Base-by-base conservation (phyloP, 2,888 invertebrate genomes). In the Hanleya hanleyi region DNA sequence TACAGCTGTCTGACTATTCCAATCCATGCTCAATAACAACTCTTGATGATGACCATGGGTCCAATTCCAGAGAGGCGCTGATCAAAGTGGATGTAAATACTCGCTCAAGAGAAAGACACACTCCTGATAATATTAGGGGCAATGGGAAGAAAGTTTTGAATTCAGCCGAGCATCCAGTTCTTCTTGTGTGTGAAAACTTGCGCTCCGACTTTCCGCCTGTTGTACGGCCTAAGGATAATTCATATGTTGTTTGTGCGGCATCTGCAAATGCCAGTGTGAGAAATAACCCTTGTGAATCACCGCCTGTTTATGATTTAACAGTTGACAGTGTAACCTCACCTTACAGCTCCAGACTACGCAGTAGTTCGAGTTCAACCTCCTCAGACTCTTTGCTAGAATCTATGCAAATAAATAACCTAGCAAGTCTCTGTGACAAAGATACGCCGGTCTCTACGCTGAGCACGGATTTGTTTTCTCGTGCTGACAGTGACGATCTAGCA, bases 11-110 rank as follows among this genome's bases (percentile, higher is more conserved):
- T 33, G 84, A 86, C 69, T 81, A 78, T 77, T 84, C 83, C 18
- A 83, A 84, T 73, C 84, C 84, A 74, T 81, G 82, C 77, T 85
- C 84, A 77, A 83, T 81, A 22, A 77, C 80, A 51, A 82, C 57
- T 57, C 26, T 57, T 29, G 57, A 57, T 9, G 22, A 57, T 26
- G 57, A 57, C 9, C 57, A 15, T 22, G 57, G 29, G 32, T 57
- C 57, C 4, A 57, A 22, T 29, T 57, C 57, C 32, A 22, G 57
- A 18, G 57, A 57, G 26, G 57, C 57, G 22, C 29, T 57, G 29
- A 57, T 57, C 57, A 57, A 57, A 32, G 57, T 26, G 26, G 57
- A 57, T 15, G 18, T 26, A 1, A 15, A 18, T 26, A 57, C 22
- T 26, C 15, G 29, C 32, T 57, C 57, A 22, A 22, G 26, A 57